phyloP scores from a whole-genome alignment of 2,113 vertebrate genomes.

The Mesocricetus auratus region DNA sequence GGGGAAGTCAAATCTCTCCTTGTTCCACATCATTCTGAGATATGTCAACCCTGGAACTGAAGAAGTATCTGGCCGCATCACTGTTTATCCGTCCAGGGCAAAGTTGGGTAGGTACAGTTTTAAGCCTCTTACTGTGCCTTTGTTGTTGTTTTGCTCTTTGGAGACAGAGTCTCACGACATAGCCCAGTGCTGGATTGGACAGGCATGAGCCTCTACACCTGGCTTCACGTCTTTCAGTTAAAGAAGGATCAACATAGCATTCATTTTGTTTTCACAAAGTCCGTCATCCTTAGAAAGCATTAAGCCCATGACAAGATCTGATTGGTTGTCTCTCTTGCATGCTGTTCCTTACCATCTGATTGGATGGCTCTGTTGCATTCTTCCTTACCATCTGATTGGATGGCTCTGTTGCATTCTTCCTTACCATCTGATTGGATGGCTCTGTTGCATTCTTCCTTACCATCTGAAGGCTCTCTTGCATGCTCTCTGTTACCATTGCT shows the following conservation, averaged over 20 bases:
- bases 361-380: too few species aligned
- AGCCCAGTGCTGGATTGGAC: neutral
- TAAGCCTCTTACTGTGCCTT: neutral
- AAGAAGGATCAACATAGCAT: neutral
- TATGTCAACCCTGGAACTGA: slow-evolving; percentile 90
- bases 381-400: neutral
- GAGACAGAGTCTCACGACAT: neutral
- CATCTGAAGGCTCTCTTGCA: neutral
- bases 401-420: too few species aligned
- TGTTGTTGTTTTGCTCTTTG: neutral
- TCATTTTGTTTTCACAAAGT: slow-evolving; percentile 10
- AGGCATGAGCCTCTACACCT: too few species aligned
- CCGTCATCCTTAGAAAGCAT: neutral
- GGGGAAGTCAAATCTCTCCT: slow-evolving; percentile 86
- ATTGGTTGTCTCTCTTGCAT: neutral
- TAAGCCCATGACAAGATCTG: neutral
- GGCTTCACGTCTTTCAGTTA: neutral
- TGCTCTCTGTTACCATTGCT: neutral
- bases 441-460: too few species aligned
- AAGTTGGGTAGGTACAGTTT: slow-evolving; percentile 89
- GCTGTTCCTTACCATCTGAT: too few species aligned
- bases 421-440: too few species aligned
- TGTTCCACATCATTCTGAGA: slow-evolving; percentile 92
- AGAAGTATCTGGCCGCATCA: slow-evolving; percentile 88
- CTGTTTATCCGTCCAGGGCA: slow-evolving; percentile 85